Base-by-base conservation (phyloP, 1,140 invertebrate species). In the Archivesica marissinica region DNA sequence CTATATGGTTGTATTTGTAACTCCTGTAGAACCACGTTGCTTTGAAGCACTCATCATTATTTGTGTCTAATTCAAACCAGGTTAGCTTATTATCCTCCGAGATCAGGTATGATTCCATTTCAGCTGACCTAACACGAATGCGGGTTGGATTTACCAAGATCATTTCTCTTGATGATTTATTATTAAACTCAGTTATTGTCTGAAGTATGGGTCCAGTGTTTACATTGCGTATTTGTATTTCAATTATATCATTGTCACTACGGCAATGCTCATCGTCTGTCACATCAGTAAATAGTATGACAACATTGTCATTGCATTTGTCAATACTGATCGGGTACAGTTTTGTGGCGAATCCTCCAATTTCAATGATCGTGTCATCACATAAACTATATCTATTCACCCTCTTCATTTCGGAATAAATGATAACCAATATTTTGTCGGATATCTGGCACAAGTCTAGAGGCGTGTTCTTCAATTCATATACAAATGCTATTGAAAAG, bases 261-360 rank as follows among this genome's bases (percentile, higher is more conserved):
- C 25, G 41, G 41, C 47, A 44, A 15, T 13, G 66, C 11, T 38
- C 47, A 17, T 41, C n/a, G 41, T 9, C 25, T 23, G 41, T 23
- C 28, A 44, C 66, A 28, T 70, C 39, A 15, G 66, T 44, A 70
- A 70, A 70, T 23, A 70, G 47, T 17, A 70, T 70, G 28, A 47
- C 30, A n/a, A 70, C 66, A 6, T 7, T 28, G 11, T 23, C 38
- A 44, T 6, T 11, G 1, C 13, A 44, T 11, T 2, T 44, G 15
- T 41, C 66, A 25, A 70, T 70, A n/a, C 66, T 70, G 41, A 70
- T n/a, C 28, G 66, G 38, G 20, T 39, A 70, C 0, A 76, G 17
- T 28, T 76, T 59, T 28, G 50, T 25, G 23, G 50, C 0, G n/a
- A 76, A 76, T 25, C 23, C 47, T 35, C 74, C 50, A 56, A 23